Evolutionary conservation across 2,113 vertebrate species (phyloP).

Genomic region (Semnopithecus entellus): DNA sequence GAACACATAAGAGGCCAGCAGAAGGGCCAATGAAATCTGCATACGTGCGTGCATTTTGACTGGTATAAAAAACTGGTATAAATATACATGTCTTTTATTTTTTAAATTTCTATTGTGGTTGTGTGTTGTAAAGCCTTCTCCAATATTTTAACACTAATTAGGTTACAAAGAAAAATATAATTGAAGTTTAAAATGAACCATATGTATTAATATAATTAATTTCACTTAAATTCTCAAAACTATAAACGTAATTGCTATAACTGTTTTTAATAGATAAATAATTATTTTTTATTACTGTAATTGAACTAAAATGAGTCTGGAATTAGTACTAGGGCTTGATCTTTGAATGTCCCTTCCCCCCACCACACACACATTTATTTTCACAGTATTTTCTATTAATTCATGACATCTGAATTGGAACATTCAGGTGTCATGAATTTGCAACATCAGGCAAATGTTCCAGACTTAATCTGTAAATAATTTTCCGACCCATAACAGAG

Average conservation of each 20-base stretch:
- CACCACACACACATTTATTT: not conserved
- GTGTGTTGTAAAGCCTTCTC: not conserved
- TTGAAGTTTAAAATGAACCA: not conserved
- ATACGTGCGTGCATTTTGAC: not conserved
- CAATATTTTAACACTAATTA: not conserved
- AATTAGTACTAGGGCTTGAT: not conserved
- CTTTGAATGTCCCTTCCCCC: not conserved
- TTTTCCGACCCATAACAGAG: not conserved
- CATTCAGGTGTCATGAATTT: not conserved
- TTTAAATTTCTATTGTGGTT: not conserved
- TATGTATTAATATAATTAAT: not conserved
- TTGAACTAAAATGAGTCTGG: not conserved
- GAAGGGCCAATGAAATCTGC: not conserved
- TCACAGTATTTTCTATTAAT: not conserved
- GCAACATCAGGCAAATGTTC: not conserved
- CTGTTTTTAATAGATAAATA: slow-evolving; percentile 5
- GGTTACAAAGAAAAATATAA: not conserved
- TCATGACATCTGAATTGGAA: not conserved
- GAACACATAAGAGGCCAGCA: not conserved
- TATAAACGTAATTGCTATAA: not conserved
- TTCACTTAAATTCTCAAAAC: not conserved
- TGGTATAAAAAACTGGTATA: not conserved
- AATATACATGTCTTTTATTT: not conserved
- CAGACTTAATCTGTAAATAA: not conserved
- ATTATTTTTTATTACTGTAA: not conserved